These are phyloP conservation scores for Drosophila nannoptera DNA, from an alignment of 1,140 invertebrate species.

Conservation along the genomic window DNA sequence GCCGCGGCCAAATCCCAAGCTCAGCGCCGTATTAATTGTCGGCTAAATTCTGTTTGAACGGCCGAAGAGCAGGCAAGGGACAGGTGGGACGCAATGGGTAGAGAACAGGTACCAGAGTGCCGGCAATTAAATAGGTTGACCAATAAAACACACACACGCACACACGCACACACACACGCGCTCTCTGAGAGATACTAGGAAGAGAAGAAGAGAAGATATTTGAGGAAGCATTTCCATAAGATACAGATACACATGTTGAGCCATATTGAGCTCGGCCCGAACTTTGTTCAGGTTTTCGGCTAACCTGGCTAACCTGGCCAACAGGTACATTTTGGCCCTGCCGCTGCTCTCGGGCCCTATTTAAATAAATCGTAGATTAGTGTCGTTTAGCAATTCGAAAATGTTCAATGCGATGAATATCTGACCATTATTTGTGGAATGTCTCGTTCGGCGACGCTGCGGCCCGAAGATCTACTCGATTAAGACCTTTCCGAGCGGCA, in stretches of 20 bases:
- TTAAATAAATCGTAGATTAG: conserved; percentile 76
- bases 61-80: conserved; percentile 43
- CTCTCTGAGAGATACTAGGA: not conserved
- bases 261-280: conserved; percentile 22
- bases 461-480: conserved; percentile 28
- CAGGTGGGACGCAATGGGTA: conserved; percentile 25
- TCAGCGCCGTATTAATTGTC: conserved; percentile 70
- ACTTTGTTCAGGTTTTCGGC: conserved; percentile 12
- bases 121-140: conserved; percentile 64
- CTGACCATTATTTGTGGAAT: conserved; percentile 20
- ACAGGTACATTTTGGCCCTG: conserved; percentile 46
- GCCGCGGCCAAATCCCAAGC: conserved; percentile 23
- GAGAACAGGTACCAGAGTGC: conserved; percentile 58
- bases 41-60: conserved; percentile 73
- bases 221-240: conserved; percentile 30
- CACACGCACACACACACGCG: conserved; percentile 27
- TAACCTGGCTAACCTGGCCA: conserved; percentile 28
- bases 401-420: conserved; percentile 48
- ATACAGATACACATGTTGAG: conserved; percentile 24
- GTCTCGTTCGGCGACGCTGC: not conserved
- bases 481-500: conserved; percentile 17
- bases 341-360: conserved; percentile 38
- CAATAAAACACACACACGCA: conserved; percentile 55
- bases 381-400: conserved; percentile 74
- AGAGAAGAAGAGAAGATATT: conserved; percentile 23